Base-by-base conservation (phyloP, 2,888 invertebrate species). In the Hypomecis atomaria region DNA sequence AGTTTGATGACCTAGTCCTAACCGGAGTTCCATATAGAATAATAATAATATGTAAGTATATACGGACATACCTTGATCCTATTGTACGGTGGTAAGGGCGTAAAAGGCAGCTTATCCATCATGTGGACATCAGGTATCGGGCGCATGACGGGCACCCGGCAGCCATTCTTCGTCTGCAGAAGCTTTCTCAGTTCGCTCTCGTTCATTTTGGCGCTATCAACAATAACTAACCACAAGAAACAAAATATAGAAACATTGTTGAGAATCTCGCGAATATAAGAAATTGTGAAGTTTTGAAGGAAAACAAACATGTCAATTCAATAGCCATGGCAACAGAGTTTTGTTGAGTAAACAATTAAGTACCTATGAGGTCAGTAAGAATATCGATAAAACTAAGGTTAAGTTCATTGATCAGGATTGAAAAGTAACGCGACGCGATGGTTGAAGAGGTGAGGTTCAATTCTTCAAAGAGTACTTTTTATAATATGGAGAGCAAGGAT, bases 121-220 rank as follows among this genome's bases (percentile, higher is more conserved):
- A 79, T 77, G 43, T 81, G 83, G 5, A 86, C 76, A 69, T 93
- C 88, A 0, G 93, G 93, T 55, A 90, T 76, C 0, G 92, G 90
- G 38, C 72, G 72, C 89, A 93, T 86, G 13, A 72, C 70, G 6
- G 92, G 93, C 7, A 92, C 76, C 33, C 87, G 79, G 69, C 92
- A 90, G 23, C 90, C 90, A 82, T 90, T 89, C 78, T 91, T 93
- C 52, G 92, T 89, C 64, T 82, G 84, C 67, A 92, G 73, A 6
- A 93, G 78, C 71, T 89, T 91, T 47, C 90, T 82, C 36, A 93
- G 65, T 48, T 93, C 90, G 37, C 90, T 85, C 66, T 92, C 92
- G 44, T 92, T 80, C 92, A 92, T 92, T 69, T 70, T 77, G 34
- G 56, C 45, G 48, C 45, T 53, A 23, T 66, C 62, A 44, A 56